A percentile compares a stretch with the other conserved stretches of the same genome.
Evolutionary conservation across 2,113 vertebrate genomes (phyloP).

Genomic region (Pimephales promelas): DNA sequence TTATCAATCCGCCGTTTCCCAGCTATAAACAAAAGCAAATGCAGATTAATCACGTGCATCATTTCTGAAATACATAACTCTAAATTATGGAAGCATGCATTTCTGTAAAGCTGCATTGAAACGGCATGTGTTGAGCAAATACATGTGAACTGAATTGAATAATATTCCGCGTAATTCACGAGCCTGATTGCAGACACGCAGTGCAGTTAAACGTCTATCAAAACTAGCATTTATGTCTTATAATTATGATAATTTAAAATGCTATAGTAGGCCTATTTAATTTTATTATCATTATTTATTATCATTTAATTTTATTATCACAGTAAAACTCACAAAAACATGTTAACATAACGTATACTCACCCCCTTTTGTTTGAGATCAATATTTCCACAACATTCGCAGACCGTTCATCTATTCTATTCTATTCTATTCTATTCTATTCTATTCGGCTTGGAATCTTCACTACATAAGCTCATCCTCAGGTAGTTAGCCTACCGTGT

Average conservation of each 20-base stretch:
- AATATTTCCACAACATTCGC: background rate
- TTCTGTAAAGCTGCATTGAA: too few relatives aligned
- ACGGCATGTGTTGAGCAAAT: too few relatives aligned
- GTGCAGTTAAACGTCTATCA: background rate
- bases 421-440: background rate
- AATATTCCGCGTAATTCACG: too few relatives aligned
- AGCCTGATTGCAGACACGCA: background rate
- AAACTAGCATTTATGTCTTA: too few relatives aligned
- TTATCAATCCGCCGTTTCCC: background rate
- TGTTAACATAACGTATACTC: background rate
- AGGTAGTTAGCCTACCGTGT: background rate
- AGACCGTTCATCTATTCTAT: background rate
- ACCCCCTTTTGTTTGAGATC: background rate
- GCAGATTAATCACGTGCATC: too few relatives aligned
- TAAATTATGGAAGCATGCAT: too few relatives aligned
- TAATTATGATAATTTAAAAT: background rate
- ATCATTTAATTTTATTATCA: background rate
- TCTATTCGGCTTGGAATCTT: background rate
- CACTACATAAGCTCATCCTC: background rate
- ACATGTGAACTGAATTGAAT: too few relatives aligned
- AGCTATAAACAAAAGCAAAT: too few relatives aligned
- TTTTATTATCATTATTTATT: background rate
- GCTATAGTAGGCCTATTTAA: background rate
- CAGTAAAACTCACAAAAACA: background rate
- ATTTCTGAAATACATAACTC: background rate